Conservation (phyloP, 2,888 invertebrate genomes). For the Drosophila rubida region DNA sequence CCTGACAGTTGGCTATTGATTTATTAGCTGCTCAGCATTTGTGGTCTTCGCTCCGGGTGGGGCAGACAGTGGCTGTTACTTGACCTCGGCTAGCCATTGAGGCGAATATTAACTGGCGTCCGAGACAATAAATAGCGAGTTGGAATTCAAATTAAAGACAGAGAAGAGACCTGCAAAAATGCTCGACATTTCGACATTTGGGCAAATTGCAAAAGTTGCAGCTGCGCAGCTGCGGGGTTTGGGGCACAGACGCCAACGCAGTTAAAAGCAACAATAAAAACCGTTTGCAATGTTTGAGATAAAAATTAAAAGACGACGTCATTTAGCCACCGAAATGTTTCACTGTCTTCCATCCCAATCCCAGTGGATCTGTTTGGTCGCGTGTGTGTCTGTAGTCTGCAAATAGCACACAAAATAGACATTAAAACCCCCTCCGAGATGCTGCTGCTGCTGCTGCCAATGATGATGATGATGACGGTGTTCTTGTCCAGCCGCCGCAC, state of each 20-base stretch:
- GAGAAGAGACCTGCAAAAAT: slow-evolving; percentile 68
- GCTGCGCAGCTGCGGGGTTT: slow-evolving; percentile 38
- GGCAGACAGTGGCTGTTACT: slow-evolving; percentile 2
- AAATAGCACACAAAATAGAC: slow-evolving; percentile 82
- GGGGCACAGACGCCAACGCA: slow-evolving; percentile 74
- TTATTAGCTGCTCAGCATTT: slow-evolving; percentile 75
- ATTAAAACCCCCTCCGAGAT: slow-evolving; percentile 61
- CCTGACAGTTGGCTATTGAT: slow-evolving; percentile 83
- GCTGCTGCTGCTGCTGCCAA: too few species aligned
- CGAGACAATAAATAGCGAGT: slow-evolving; percentile 56
- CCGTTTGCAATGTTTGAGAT: slow-evolving; percentile 81
- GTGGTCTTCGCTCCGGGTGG: slow-evolving; percentile 45
- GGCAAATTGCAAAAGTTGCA: slow-evolving; percentile 75
- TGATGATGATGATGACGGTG: too few species aligned
- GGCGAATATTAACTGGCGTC: slow-evolving; percentile 6
- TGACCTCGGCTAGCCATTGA: too few species aligned
- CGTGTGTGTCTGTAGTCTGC: slow-evolving; percentile 68
- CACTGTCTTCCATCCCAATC: slow-evolving; percentile 6
- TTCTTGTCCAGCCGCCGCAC: slow-evolving; percentile 46
- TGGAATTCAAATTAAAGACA: slow-evolving; percentile 72
- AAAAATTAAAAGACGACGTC: slow-evolving; percentile 83
- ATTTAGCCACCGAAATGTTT: slow-evolving; percentile 68
- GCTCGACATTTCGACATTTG: slow-evolving; percentile 66
- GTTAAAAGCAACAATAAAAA: slow-evolving; percentile 79
- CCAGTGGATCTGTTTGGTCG: slow-evolving; percentile 46